Evolutionary conservation across 2,888 invertebrate genomes (phyloP), one percentile per base, ranked within the genome.

Genomic region (Eueremaeus valkanovi): DNA sequence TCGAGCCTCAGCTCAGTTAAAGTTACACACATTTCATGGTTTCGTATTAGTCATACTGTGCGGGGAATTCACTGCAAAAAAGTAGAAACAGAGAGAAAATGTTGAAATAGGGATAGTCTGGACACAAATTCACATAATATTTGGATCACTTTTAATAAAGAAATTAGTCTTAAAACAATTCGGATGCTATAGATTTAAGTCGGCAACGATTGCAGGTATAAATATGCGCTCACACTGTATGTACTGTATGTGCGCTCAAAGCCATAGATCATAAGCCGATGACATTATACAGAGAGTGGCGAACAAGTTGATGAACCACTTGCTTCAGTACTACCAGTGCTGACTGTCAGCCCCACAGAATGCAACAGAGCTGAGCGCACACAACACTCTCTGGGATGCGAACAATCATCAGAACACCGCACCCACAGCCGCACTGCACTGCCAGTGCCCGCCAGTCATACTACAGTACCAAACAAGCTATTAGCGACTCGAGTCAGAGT

Each of bases 291-390:
- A n/a, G 61, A 61, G 61, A 61, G 61, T 29, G 21, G 6, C 8
- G 11, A 61, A 61, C 31, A 27, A 61, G 61, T 61, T 61, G 61
- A 61, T 61, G 61, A 31, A 61, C 61, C 61, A 61, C 61, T 31
- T 61, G 61, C 61, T 61, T 16, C 13, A 31, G 6, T 31, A 1
- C 1, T 16, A 29, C 16, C 31, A 24, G 21, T 8, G 8, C 21
- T 55, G 27, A 61, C 8, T 61, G 61, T 61, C 11, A 61, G 61
- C 18, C 16, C 29, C 18, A n/a, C 18, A 6, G n/a, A 9, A 51
- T 21, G 5, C 51, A n/a, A n/a, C n/a, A n/a, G 51, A 51, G 51
- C 51, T 3, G 24, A 55, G 8, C 16, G 16, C 61, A 58, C 58
- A 31, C 61, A 18, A 55, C 8, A 45, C 45, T 45, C 45, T 45